Percentiles rank a stretch among this genome's conserved stretches.
phyloP scores from a whole-genome alignment of 2,888 invertebrate species.

The Schizotus pectinicornis region DNA sequence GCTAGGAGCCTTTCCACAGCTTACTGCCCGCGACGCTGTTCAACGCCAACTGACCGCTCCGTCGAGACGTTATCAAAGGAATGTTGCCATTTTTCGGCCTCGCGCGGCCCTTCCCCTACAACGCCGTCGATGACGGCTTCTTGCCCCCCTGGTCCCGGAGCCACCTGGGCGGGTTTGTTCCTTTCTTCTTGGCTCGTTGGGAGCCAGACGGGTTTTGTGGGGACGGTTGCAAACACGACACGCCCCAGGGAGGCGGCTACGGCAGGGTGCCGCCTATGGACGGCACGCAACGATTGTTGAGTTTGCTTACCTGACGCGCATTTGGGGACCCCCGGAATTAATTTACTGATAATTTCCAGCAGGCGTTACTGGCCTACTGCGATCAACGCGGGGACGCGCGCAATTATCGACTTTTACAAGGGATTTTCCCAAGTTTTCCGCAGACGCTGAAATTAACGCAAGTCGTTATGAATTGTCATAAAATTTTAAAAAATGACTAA shows the following conservation, averaged over 20 bases:
- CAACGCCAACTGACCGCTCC: constrained; percentile 61
- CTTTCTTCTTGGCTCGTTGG: constrained; percentile 39
- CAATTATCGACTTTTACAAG: neutral
- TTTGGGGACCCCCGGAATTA: constrained; percentile 23
- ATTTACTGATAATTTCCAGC: constrained; percentile 26
- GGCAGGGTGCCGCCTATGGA: constrained; percentile 15
- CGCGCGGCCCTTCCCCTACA: constrained; percentile 44
- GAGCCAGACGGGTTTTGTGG: constrained; percentile 20
- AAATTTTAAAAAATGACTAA: too few relatives aligned
- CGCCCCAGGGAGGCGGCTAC: constrained; percentile 29
- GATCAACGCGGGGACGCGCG: constrained; percentile 8
- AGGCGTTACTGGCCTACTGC: constrained; percentile 15
- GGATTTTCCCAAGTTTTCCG: too few relatives aligned
- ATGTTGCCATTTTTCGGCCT: constrained; percentile 60
- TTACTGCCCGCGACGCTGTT: constrained; percentile 35
- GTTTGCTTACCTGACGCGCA: constrained; percentile 13
- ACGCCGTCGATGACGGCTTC: constrained; percentile 50
- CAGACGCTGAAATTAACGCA: too few relatives aligned
- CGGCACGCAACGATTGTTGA: constrained; percentile 11
- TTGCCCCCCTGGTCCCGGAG: constrained; percentile 58
- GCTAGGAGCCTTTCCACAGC: constrained; percentile 34
- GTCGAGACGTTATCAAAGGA: constrained; percentile 65
- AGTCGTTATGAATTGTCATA: too few relatives aligned
- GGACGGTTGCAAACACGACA: constrained; percentile 19
- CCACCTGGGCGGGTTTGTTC: constrained; percentile 62